Evolutionary conservation across 2,797 vertebrate genomes (phyloP).

Genomic region (Pampus argenteus): DNA sequence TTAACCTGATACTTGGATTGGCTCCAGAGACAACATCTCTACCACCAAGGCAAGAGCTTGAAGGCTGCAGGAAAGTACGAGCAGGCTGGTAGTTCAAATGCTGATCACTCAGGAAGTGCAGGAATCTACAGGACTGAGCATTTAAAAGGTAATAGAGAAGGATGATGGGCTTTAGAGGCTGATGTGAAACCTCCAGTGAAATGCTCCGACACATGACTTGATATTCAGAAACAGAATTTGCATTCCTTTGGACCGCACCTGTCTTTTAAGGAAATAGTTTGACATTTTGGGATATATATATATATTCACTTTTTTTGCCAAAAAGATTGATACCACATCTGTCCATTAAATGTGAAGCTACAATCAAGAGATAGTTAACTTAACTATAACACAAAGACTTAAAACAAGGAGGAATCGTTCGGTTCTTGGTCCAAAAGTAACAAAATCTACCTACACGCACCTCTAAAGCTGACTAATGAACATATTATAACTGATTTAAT

Average conservation of each 20-base stretch:
- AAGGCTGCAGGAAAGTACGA: slow-evolving; percentile 29
- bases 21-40: slow-evolving; percentile 32
- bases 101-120: slow-evolving; percentile 43
- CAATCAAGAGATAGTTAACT: background rate
- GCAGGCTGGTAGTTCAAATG: slow-evolving; percentile 31
- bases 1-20: slow-evolving; percentile 52
- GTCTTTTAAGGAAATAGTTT: background rate
- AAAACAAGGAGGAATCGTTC: background rate
- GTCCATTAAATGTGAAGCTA: background rate
- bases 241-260: background rate
- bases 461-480: background rate
- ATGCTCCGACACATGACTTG: background rate
- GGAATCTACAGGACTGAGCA: slow-evolving; percentile 57
- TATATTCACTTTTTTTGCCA: background rate
- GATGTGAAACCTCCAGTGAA: background rate
- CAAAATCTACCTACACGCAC: background rate
- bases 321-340: background rate
- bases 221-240: background rate
- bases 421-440: background rate
- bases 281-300: background rate
- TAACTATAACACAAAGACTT: background rate
- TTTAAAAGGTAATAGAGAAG: slow-evolving; percentile 34
- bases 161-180: slow-evolving; percentile 11
- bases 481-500: background rate
- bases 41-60: slow-evolving; percentile 19